Conservation (phyloP, 2,888 invertebrate species). For the Pyrochroa serraticornis region DNA sequence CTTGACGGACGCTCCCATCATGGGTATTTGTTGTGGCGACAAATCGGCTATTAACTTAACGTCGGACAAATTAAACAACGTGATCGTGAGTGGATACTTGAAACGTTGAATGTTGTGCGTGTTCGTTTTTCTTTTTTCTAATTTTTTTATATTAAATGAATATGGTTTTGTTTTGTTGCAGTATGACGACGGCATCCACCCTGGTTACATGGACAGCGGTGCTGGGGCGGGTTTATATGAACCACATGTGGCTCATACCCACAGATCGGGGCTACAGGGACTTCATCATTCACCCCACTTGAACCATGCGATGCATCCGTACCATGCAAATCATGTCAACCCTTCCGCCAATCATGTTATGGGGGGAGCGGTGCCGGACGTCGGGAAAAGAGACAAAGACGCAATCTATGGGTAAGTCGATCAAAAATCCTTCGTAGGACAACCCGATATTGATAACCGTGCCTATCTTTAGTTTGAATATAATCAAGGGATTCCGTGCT, state of each 20-base stretch:
- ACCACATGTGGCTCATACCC: conserved; percentile 68
- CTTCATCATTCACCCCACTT: conserved; percentile 82
- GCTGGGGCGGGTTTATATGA: conserved; percentile 72
- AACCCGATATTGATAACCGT: no score
- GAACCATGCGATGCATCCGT: conserved; percentile 81
- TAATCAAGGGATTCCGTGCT: no score
- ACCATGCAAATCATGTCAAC: conserved; percentile 74
- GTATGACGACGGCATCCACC: conserved; percentile 95
- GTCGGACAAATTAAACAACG: no score
- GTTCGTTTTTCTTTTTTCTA: background rate
- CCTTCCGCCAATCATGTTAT: conserved; percentile 81
- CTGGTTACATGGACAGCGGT: conserved; percentile 85
- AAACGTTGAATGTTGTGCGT: conserved; percentile 6
- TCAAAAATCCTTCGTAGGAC: no score
- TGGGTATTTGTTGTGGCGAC: no score
- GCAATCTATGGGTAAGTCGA: conserved; percentile 95
- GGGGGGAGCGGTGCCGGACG: conserved; percentile 81
- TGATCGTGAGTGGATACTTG: background rate
- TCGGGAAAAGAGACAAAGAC: conserved; percentile 97
- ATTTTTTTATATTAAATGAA: background rate
- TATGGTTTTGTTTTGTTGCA: conserved; percentile 56
- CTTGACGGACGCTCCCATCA: no score
- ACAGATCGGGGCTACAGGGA: conserved; percentile 67
- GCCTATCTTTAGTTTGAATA: no score
- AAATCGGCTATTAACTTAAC: no score